Base-by-base conservation (phyloP, 2,113 vertebrate species). In the Ploceus nigricollis region DNA sequence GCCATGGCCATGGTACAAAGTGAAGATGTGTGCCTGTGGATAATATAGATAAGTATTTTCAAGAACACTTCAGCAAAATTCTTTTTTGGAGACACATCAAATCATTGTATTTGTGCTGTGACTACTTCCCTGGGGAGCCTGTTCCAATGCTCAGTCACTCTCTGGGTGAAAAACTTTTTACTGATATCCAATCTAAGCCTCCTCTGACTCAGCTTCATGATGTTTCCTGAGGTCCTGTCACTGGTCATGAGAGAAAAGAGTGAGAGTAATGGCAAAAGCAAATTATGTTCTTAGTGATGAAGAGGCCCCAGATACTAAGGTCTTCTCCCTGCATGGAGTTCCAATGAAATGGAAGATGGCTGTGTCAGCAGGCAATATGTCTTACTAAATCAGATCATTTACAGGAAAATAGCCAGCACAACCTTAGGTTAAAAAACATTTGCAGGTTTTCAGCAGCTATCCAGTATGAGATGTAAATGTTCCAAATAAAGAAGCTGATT, bases 131-230 rank as follows among this genome's bases (percentile, higher is more conserved):
- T 47, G 30, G 9, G 47, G 2, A 69, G 11, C 30, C 15, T 82
- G 14, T 54, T 40, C 30, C n/a, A 27, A 25, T 28, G 25, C 25
- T 42, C 17, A 13, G 0, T 7, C 25, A 42, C 0, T 0, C 25
- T 48, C 25, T 28, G 31, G 4, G 10, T 56, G 48, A 63, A 61
- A 54, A 69, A 14, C 18, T 3, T 83, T 42, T 54, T 42, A 27
- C 25, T 42, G 25, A 35, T 40, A 61, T 23, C 40, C 48, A 69
- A 11, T 15, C 21, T 61, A 48, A 76, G 63, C 25, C 35, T 23
- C 25, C 40, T 10, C 40, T 75, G 40, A 42, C 35, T 40, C 7
- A 31, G 35, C 25, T 61, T 48, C 10, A 19, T 40, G 25, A 11
- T 61, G 5, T 77, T 69, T 82, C 25, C 18, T 76, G 2, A 10